These are phyloP conservation scores for Callaeas wilsoni DNA, from an alignment of 2,113 vertebrate genomes.

Conservation along the genomic window DNA sequence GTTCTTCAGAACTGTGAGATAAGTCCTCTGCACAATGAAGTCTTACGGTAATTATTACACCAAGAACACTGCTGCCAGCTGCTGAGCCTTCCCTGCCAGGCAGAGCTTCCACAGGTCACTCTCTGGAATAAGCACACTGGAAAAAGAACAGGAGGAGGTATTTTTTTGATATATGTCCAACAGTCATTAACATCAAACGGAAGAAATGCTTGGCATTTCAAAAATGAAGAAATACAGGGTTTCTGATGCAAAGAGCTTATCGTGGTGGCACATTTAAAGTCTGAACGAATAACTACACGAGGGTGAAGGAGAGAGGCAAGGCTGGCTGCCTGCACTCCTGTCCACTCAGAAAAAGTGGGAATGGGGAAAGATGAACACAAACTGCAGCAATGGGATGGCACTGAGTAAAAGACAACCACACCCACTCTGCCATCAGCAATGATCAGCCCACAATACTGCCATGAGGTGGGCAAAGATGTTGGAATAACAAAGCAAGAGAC, in stretches of 20 bases:
- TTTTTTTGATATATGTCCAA: not conserved
- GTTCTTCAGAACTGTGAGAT: not conserved
- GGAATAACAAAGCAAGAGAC: not conserved
- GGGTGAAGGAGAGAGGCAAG: not conserved
- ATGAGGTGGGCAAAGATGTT: not conserved
- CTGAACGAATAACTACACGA: not conserved
- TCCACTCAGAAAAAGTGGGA: not conserved
- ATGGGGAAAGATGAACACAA: not conserved
- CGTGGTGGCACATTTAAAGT: not conserved
- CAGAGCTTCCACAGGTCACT: not conserved
- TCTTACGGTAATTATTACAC: not conserved
- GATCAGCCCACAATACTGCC: not conserved
- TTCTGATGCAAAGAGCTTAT: not conserved
- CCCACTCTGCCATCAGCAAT: rapidly evolving
- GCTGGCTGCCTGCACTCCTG: not conserved
- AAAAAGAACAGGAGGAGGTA: not conserved
- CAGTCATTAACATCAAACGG: not conserved
- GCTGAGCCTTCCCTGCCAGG: not conserved
- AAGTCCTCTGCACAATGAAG: not conserved
- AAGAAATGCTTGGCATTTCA: not conserved
- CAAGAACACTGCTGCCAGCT: not conserved
- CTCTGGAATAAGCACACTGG: not conserved
- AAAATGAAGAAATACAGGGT: not conserved
- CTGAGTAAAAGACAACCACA: not conserved
- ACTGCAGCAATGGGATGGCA: not conserved